Evolutionary conservation across 2,888 invertebrate species (phyloP), one percentile per base, ranked within the genome.

Genomic region (Gasteruption jaculator): DNA sequence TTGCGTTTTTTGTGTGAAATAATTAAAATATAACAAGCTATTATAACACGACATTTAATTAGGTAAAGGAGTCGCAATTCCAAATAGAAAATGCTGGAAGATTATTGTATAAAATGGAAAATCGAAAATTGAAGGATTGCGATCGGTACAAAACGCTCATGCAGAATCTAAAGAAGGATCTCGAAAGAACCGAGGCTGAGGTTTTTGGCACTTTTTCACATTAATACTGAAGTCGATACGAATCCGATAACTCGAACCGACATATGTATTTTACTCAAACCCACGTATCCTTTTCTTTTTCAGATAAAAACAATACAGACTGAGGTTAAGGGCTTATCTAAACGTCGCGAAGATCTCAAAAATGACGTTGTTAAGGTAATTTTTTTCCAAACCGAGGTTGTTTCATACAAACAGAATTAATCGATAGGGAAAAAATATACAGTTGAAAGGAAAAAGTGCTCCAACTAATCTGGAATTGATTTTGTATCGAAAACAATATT

Each of bases 111-210:
- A 49, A 53, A 27, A 38, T 57, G 11, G 54, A 57, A 27, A 50
- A 43, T 36, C 49, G 52, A 30, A 57, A 54, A 26, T 36, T 42
- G 8, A 44, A 41, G 5, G 44, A 48, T 22, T 46, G 44, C 8
- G 46, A 48, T 47, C 46, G 54, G 4, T 60, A 58, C 33, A 56
- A 50, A 27, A 45, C 31, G 27, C 49, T 62, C 27, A 48, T 61
- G 41, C 44, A 33, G 1, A 58, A 55, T 27, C 46, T 64, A 25
- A 63, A 59, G 41, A 52, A 46, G 24, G 58, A 63, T n/a, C 46
- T 63, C 33, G 38, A 40, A 12, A 50, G 53, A 43, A 61, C 57
- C 4, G 58, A 63, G 39, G 39, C 49, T 18, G 60, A 63, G 56
- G 65, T 64, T 48, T 42, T 52, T 41, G 41, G 4, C 18, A 34